Percentiles rank a stretch among this genome's conserved stretches.
These are phyloP conservation scores for Picathartes gymnocephalus DNA, from an alignment of 2,113 vertebrate species.

Conservation along the genomic window DNA sequence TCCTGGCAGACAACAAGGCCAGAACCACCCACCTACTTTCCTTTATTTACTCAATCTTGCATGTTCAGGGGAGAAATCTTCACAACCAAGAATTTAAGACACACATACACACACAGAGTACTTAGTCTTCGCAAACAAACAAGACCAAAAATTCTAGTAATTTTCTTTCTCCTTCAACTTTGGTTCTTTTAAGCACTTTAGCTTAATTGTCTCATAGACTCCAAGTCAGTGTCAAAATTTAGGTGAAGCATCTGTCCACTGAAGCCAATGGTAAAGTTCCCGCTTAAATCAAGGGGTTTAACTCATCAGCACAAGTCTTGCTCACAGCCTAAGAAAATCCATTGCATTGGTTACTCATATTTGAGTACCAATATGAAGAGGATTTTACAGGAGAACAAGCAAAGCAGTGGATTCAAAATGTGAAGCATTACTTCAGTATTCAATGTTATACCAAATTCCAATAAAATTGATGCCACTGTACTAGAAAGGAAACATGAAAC, in stretches of 20 bases:
- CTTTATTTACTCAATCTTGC: not conserved
- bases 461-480: not conserved
- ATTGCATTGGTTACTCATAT: not conserved
- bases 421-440: not conserved
- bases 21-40: not conserved
- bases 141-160: not conserved
- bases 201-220: not conserved
- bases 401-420: not conserved
- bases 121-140: not conserved
- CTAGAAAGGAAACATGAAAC: not conserved
- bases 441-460: not conserved
- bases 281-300: not conserved
- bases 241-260: not conserved
- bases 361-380: not conserved
- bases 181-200: not conserved
- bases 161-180: not conserved
- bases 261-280: not conserved
- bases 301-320: not conserved
- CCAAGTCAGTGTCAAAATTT: not conserved
- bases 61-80: not conserved
- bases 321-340: not conserved
- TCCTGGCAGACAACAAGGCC: fast-evolving
- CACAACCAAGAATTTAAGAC: not conserved
- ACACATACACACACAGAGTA: fast-evolving
- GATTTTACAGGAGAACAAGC: not conserved